These are phyloP conservation scores for Trissolcus japonicus DNA, from an alignment of 2,888 invertebrate species.

Conservation along the genomic window DNA sequence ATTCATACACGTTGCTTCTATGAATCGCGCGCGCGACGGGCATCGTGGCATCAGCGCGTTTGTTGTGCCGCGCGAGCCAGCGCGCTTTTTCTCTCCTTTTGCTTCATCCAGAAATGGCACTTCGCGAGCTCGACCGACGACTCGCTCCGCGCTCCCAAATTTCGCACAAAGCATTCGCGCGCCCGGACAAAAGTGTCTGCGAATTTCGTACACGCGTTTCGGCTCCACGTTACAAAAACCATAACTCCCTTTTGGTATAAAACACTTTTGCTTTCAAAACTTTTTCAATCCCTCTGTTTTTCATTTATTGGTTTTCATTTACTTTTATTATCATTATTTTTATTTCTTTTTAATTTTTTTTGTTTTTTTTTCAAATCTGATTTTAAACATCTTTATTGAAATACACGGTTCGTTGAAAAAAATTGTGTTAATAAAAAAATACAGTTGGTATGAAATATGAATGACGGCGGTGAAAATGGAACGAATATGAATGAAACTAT, in stretches of 20 bases:
- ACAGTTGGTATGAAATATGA: not conserved
- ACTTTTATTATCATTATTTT: too few relatives aligned
- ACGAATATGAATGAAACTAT: not conserved
- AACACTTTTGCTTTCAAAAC: too few relatives aligned
- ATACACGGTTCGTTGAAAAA: too few relatives aligned
- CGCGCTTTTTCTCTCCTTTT: conserved; percentile 1
- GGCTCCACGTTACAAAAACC: not conserved
- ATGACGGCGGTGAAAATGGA: not conserved
- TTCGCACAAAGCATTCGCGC: conserved; percentile 5
- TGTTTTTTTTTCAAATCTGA: not conserved
- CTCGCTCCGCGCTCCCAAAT: conserved; percentile 4
- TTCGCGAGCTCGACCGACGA: conserved; percentile 1
- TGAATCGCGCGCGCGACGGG: conserved; percentile 10
- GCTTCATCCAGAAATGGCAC: conserved; percentile 11
- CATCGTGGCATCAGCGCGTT: not conserved
- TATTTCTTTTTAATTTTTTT: not conserved
- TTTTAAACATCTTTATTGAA: too few relatives aligned
- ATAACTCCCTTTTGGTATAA: too few relatives aligned
- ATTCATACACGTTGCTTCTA: not conserved
- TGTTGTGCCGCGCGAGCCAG: conserved; percentile 10
- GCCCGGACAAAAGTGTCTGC: conserved; percentile 20
- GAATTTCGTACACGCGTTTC: conserved; percentile 10
- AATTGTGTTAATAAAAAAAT: too few relatives aligned
- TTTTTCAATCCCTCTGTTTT: too few relatives aligned
- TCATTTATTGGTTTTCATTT: too few relatives aligned